Evolutionary conservation across 2,113 vertebrate genomes (phyloP).

Genomic region (Carassius gibelio): DNA sequence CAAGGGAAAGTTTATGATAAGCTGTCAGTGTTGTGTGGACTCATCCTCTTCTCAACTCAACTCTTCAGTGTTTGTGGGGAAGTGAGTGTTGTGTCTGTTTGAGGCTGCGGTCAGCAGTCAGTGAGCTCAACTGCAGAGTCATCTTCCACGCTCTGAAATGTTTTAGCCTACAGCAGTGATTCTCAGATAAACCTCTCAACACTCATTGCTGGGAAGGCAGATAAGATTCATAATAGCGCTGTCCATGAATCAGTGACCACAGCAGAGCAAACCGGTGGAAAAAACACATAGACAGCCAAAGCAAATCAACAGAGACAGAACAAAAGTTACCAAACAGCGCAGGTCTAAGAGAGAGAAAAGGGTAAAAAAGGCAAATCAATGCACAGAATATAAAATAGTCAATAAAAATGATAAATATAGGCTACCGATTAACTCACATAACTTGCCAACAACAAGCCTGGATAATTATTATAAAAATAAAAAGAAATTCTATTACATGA

Average conservation of each 20-base stretch:
- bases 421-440: neutral
- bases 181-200: conserved; percentile 36
- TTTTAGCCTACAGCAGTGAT: conserved; percentile 47
- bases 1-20: neutral
- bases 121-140: neutral
- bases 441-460: neutral
- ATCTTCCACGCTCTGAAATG: conserved; percentile 4
- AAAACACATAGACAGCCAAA: neutral
- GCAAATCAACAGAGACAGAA: neutral
- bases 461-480: neutral
- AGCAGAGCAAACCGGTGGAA: neutral
- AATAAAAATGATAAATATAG: neutral
- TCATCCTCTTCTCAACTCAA: neutral
- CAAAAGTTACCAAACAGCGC: neutral
- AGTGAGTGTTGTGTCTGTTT: conserved; percentile 7
- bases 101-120: neutral
- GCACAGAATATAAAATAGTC: neutral
- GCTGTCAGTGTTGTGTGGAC: neutral
- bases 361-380: neutral
- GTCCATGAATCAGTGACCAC: neutral
- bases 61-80: neutral
- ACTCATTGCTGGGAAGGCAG: conserved; percentile 15
- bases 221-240: conserved; percentile 37
- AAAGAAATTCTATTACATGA: too few species aligned
- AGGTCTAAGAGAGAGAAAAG: too few species aligned